Conservation (phyloP, 2,797 vertebrate genomes). For the Apodemus agrarius region DNA sequence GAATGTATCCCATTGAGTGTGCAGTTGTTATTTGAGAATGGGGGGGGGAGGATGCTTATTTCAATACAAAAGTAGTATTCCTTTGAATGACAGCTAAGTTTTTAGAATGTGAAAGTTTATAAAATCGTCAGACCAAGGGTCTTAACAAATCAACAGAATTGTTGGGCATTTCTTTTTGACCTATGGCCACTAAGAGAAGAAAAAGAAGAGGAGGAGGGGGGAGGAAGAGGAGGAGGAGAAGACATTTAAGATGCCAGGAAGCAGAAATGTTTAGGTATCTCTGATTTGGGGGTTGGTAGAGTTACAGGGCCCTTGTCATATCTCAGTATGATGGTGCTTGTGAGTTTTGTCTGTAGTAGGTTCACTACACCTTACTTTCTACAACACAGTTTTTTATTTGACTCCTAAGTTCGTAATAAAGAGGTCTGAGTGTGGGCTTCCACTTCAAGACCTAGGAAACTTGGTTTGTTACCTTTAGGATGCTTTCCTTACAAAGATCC, state of each 20-base stretch:
- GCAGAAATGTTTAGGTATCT: neutral
- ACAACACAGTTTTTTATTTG: neutral
- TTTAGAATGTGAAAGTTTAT: slow-evolving; percentile 37
- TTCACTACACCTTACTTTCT: neutral
- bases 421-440: neutral
- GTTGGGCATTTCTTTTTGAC: neutral
- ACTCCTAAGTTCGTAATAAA: neutral
- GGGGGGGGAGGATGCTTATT: neutral
- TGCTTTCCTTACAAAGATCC: neutral
- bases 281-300: neutral
- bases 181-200: neutral
- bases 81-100: neutral
- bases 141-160: neutral
- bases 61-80: neutral
- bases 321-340: neutral
- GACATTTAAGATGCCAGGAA: neutral
- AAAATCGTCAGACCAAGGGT: neutral
- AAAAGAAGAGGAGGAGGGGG: neutral
- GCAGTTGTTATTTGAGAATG: neutral
- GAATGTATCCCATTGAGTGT: no score
- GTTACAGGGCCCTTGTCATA: neutral
- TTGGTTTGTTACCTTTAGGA: slow-evolving; percentile 21
- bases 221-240: neutral
- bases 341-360: slow-evolving; percentile 9
- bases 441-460: neutral